These are phyloP conservation scores for Lycaon pictus DNA, from an alignment of 2,113 vertebrate genomes.

Conservation along the genomic window DNA sequence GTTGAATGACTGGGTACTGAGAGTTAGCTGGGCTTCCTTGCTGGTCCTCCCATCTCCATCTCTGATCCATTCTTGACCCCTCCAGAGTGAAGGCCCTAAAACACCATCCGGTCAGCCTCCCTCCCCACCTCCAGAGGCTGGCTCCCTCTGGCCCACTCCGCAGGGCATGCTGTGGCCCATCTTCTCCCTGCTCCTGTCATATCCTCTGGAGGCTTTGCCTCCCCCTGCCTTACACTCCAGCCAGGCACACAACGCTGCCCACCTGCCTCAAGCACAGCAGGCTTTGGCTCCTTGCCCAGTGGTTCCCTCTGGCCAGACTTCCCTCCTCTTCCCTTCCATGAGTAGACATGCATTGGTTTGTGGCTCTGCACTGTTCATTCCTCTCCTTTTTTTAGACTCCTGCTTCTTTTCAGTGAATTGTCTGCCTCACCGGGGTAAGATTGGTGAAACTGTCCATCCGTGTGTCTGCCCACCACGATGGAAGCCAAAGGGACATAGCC, in stretches of 20 bases:
- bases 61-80: neutral
- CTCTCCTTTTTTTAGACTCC: neutral
- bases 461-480: neutral
- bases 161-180: neutral
- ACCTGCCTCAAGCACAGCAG: neutral
- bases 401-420: slow-evolving; percentile 21
- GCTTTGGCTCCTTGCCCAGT: neutral
- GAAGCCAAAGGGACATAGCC: slow-evolving; percentile 39
- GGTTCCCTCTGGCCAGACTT: neutral
- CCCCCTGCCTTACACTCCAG: neutral
- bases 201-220: neutral
- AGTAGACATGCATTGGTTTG: neutral
- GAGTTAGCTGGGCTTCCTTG: neutral
- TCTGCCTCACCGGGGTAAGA: neutral
- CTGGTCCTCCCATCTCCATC: neutral
- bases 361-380: neutral
- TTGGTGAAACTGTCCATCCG: neutral
- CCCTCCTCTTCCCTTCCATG: neutral
- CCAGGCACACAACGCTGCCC: neutral
- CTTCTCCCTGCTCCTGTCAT: neutral
- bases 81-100: slow-evolving; percentile 28
- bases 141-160: neutral
- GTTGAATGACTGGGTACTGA: neutral
- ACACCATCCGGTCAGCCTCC: neutral
- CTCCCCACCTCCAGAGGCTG: neutral